phyloP scores from a whole-genome alignment of 2,797 vertebrate genomes.

The Sparus aurata region DNA sequence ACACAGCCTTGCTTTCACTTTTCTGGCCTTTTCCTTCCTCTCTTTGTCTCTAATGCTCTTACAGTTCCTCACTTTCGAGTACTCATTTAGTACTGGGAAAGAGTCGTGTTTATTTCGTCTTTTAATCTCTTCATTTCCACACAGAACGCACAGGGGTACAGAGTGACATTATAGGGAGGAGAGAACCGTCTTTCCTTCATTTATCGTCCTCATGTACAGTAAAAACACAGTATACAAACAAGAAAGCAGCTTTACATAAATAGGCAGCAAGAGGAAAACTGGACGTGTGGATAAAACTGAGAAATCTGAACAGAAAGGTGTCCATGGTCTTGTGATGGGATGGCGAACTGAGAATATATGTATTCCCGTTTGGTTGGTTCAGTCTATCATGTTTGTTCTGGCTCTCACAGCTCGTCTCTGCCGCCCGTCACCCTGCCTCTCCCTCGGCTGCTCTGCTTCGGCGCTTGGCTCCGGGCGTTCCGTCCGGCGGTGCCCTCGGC shows the following conservation, averaged over 20 bases:
- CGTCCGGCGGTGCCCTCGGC: slow-evolving; percentile 53
- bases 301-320: slow-evolving; percentile 19
- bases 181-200: slow-evolving; percentile 18
- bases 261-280: slow-evolving; percentile 21
- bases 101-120: slow-evolving; percentile 42
- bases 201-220: slow-evolving; percentile 49
- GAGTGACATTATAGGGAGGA: slow-evolving; percentile 7
- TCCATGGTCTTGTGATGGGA: slow-evolving; percentile 12
- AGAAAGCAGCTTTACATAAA: slow-evolving; percentile 31
- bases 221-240: slow-evolving; percentile 61
- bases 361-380: slow-evolving; percentile 18
- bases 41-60: slow-evolving; percentile 27
- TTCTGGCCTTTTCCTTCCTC: slow-evolving; percentile 20
- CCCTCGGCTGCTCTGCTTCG: slow-evolving; percentile 76
- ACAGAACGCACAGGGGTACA: slow-evolving; percentile 11
- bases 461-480: slow-evolving; percentile 80
- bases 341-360: not conserved
- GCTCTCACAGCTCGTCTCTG: slow-evolving; percentile 84
- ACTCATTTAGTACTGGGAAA: slow-evolving; percentile 1
- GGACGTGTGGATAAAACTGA: slow-evolving; percentile 9
- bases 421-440: slow-evolving; percentile 76
- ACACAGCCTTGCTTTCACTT: slow-evolving; percentile 29
- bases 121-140: slow-evolving; percentile 48
- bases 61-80: slow-evolving; percentile 1
- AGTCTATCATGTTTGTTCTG: slow-evolving; percentile 40